phyloP scores from a whole-genome alignment of 2,113 vertebrate genomes.

The Atrichornis clamosus region DNA sequence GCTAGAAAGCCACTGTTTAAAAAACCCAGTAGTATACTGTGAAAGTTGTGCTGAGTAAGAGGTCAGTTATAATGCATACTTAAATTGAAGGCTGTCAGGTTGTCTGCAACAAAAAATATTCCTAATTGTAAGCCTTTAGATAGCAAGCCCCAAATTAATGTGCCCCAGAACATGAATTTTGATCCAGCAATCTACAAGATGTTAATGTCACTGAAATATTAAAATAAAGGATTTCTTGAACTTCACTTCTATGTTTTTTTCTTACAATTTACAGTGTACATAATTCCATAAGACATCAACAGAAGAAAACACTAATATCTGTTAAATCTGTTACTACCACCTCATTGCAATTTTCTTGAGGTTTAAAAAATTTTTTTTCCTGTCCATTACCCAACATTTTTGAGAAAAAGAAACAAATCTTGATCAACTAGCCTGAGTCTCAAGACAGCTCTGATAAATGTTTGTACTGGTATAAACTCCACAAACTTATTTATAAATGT shows the following conservation, averaged over 20 bases:
- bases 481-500: not conserved
- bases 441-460: not conserved
- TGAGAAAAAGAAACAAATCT: not conserved
- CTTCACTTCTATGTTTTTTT: not conserved
- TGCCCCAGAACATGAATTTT: not conserved
- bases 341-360: not conserved
- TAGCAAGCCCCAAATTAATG: not conserved
- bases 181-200: not conserved
- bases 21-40: not conserved
- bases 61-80: not conserved
- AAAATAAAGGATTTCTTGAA: not conserved
- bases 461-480: not conserved
- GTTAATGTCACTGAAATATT: not conserved
- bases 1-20: not conserved
- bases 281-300: not conserved
- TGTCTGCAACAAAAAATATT: not conserved
- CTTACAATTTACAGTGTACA: fast-evolving
- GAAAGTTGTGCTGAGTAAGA: not conserved
- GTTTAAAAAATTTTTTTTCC: not conserved
- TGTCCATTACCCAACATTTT: not conserved
- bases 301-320: not conserved
- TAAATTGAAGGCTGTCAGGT: not conserved
- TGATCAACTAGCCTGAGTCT: not conserved
- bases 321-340: not conserved
- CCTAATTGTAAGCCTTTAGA: not conserved